Evolutionary conservation across 2,888 invertebrate species (phyloP).

Genomic region (Piscicola geometra): DNA sequence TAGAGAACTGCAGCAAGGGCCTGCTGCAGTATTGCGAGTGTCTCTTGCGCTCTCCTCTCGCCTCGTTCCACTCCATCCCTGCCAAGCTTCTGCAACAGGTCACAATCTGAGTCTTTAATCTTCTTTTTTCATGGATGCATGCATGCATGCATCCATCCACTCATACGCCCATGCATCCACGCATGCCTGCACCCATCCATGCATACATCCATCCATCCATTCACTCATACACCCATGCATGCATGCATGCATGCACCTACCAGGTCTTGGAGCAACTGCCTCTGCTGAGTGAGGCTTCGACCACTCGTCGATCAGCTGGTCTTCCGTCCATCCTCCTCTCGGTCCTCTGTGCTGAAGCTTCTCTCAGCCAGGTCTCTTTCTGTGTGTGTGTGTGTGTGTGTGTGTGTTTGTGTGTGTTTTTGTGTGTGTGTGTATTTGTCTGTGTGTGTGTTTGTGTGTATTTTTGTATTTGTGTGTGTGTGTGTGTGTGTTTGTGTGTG

Average conservation of each 20-base stretch:
- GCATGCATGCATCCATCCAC: too few species aligned
- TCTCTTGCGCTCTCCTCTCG: slow-evolving; percentile 46
- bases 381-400: neutral
- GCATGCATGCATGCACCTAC: neutral
- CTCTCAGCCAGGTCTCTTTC: slow-evolving; percentile 54
- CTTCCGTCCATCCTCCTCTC: slow-evolving; percentile 72
- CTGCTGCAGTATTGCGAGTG: slow-evolving; percentile 50
- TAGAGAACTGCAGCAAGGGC: slow-evolving; percentile 70
- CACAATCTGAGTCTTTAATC: neutral
- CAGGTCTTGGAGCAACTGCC: slow-evolving; percentile 48
- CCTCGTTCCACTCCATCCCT: slow-evolving; percentile 45
- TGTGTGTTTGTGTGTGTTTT: slow-evolving; percentile 1
- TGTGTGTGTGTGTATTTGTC: slow-evolving; percentile 2
- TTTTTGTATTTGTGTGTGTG: too few species aligned
- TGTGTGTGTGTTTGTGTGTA: neutral
- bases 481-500: too few species aligned
- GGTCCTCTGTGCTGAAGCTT: slow-evolving; percentile 67
- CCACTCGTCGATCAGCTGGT: slow-evolving; percentile 74
- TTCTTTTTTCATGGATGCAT: neutral
- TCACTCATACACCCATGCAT: too few species aligned
- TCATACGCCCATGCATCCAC: too few species aligned
- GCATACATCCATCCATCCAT: too few species aligned
- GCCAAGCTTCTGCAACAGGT: slow-evolving; percentile 58
- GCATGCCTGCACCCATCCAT: too few species aligned
- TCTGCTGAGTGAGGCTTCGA: slow-evolving; percentile 51